Conservation (phyloP, 2,113 vertebrate species). For the Formicarius rufipectus region DNA sequence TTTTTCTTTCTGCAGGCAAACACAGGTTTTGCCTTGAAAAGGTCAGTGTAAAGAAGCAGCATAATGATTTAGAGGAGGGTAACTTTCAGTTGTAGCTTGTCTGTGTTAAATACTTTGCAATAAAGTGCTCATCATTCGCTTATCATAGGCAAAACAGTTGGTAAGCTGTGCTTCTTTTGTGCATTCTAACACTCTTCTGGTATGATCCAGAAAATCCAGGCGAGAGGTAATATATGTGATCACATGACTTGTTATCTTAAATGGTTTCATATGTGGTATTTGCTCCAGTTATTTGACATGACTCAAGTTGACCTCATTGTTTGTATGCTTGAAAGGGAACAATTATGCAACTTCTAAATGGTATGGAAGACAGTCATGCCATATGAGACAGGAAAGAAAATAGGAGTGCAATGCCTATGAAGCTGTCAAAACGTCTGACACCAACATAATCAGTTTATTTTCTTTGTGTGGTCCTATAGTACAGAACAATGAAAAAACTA, state of each 20-base stretch:
- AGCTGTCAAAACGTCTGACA: background rate
- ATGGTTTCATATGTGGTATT: constrained; percentile 64
- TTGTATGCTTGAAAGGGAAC: constrained; percentile 50
- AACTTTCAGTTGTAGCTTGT: constrained; percentile 40
- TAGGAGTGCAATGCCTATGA: background rate
- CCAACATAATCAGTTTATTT: background rate
- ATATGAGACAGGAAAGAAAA: constrained; percentile 12
- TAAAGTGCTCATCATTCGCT: background rate
- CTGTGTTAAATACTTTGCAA: constrained; percentile 25
- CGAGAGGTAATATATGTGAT: constrained; percentile 38
- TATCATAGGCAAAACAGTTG: background rate
- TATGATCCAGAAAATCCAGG: constrained; percentile 50
- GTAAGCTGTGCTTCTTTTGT: constrained; percentile 22
- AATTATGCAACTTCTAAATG: constrained; percentile 55
- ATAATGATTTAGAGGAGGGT: constrained; percentile 38
- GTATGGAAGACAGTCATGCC: constrained; percentile 22
- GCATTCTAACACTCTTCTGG: constrained; percentile 3
- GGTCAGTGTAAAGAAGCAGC: constrained; percentile 41
- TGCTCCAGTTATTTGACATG: constrained; percentile 48
- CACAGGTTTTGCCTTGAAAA: constrained; percentile 41
- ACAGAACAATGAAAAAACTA: background rate
- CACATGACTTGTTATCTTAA: constrained; percentile 66
- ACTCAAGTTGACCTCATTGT: constrained; percentile 63
- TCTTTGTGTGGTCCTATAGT: background rate
- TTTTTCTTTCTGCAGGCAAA: constrained; percentile 42